Conservation (phyloP, 2,888 invertebrate species). For the Arge pagana region DNA sequence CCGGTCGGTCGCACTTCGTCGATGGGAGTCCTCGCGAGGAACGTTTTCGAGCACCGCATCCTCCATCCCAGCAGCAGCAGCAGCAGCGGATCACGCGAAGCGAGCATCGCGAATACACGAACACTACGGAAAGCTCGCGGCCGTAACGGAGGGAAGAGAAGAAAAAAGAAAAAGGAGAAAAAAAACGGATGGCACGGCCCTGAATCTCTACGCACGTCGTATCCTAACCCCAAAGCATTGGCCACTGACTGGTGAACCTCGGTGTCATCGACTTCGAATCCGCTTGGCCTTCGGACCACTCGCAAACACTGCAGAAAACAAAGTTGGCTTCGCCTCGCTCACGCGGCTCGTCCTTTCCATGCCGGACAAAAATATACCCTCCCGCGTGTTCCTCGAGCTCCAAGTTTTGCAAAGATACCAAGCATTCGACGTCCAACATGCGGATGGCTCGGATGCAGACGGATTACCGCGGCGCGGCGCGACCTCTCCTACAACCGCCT, state of each 20-base stretch:
- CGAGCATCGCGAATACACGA: conserved; percentile 4
- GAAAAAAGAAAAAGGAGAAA: background rate
- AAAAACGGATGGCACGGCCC: background rate
- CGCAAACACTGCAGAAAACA: background rate
- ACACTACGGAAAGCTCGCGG: conserved; percentile 23
- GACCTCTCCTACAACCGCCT: no score
- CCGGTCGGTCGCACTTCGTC: conserved; percentile 16
- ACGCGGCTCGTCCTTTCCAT: no score
- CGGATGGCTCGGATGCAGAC: background rate
- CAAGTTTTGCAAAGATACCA: background rate
- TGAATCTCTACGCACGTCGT: background rate
- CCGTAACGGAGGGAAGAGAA: background rate
- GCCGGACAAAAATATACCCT: background rate
- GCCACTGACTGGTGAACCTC: background rate
- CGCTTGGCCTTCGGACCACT: conserved; percentile 13
- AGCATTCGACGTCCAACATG: background rate
- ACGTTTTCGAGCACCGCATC: conserved; percentile 22
- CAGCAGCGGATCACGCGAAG: conserved; percentile 13
- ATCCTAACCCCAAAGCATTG: background rate
- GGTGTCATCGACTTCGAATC: conserved; percentile 6
- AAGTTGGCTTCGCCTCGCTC: background rate
- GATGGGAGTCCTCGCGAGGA: background rate
- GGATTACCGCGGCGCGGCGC: background rate
- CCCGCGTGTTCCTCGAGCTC: background rate
- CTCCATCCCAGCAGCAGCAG: conserved; percentile 15